These are phyloP conservation scores for Sebastes hopkinsi DNA, from an alignment of 2,797 vertebrate species.

Conservation along the genomic window DNA sequence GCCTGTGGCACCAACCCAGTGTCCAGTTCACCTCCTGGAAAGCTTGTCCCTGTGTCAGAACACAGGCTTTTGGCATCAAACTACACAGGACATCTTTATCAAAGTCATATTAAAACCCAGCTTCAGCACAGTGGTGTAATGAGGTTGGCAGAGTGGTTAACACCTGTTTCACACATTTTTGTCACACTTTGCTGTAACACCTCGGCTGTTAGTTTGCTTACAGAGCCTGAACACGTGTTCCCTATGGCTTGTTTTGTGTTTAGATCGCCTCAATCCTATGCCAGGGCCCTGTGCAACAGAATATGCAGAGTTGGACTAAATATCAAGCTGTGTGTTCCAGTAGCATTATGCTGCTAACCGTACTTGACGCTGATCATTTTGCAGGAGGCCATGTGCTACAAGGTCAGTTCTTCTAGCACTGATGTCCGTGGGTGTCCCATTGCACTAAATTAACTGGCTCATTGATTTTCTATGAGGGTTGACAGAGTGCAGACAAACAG, in stretches of 20 bases:
- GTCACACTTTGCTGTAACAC: conserved; percentile 18
- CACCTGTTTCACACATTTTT: conserved; percentile 37
- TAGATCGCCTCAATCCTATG: neutral
- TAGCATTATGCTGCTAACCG: neutral
- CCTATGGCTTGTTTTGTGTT: neutral
- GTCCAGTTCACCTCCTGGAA: neutral
- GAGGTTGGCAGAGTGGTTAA: neutral
- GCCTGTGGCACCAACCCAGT: neutral
- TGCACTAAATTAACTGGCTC: conserved; percentile 65
- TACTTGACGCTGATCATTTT: conserved; percentile 24
- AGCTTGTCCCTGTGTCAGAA: neutral
- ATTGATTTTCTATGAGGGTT: conserved; percentile 70
- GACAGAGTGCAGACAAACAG: conserved; percentile 50
- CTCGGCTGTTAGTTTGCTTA: neutral
- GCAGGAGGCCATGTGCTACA: conserved; percentile 45
- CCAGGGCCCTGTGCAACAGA: neutral
- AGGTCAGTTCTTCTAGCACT: conserved; percentile 50
- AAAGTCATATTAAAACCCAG: neutral
- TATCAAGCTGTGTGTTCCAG: neutral
- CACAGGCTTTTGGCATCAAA: neutral
- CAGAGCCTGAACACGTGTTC: neutral
- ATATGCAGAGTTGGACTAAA: neutral
- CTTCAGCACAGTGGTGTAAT: neutral
- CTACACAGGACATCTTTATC: neutral
- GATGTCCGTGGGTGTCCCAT: conserved; percentile 54